Percentiles rank a stretch among this genome's conserved stretches.
Evolutionary conservation across 1,140 invertebrate genomes (phyloP).

Genomic region (Brachionus manjavacas): DNA sequence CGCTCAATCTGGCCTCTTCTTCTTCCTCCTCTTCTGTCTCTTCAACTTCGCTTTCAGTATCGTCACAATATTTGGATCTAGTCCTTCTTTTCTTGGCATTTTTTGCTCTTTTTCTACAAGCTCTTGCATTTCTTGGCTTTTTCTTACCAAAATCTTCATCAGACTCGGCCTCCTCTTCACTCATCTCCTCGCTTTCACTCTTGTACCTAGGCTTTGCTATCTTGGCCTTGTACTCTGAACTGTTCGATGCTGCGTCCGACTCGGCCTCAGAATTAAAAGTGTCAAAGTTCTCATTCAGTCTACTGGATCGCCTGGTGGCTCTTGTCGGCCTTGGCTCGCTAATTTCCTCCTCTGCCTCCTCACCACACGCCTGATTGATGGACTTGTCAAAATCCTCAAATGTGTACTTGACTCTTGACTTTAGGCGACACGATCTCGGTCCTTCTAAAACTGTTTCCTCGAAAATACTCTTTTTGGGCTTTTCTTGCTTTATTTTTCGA

Average conservation of each 20-base stretch:
- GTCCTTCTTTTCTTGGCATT: not conserved
- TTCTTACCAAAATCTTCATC: not conserved
- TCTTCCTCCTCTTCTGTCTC: not conserved
- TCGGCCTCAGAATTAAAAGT: not conserved
- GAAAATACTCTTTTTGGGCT: slow-evolving; percentile 6
- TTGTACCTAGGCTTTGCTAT: not conserved
- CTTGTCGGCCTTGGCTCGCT: not conserved
- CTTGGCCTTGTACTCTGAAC: not conserved
- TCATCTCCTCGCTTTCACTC: not conserved
- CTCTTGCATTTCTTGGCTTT: not conserved
- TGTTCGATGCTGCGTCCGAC: not conserved
- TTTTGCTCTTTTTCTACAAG: not conserved
- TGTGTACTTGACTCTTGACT: slow-evolving; percentile 4
- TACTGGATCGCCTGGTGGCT: not conserved
- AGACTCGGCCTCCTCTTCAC: not conserved
- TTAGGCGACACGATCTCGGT: not conserved
- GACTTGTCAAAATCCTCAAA: slow-evolving; percentile 18
- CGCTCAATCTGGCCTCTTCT: not conserved
- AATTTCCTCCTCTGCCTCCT: not conserved
- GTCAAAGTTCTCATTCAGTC: not conserved
- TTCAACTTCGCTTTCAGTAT: not conserved
- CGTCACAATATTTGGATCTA: slow-evolving; percentile 15
- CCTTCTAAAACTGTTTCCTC: not conserved
- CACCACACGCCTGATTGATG: not conserved
- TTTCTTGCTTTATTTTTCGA: not conserved